A percentile compares a stretch with the other conserved stretches of the same genome.
These are phyloP conservation scores for Conistra vaccinii DNA, from an alignment of 2,888 invertebrate species.

Conservation along the genomic window DNA sequence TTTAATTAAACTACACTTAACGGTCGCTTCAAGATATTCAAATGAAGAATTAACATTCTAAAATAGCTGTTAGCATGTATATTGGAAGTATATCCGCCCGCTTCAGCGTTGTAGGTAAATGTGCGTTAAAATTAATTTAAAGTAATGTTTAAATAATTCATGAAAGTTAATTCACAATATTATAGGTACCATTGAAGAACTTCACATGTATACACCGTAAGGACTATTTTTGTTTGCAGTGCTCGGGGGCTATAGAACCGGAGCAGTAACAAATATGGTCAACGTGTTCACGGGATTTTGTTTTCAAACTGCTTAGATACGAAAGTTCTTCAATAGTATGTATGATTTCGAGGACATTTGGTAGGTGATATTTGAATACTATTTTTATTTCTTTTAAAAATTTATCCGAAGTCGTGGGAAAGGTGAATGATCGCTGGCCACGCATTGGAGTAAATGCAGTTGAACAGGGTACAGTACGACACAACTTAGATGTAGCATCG, in stretches of 20 bases:
- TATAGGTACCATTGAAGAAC: too few species aligned
- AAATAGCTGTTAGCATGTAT: conserved; percentile 35
- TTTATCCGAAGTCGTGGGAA: too few species aligned
- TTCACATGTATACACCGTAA: too few species aligned
- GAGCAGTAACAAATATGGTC: too few species aligned
- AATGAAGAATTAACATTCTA: conserved; percentile 37
- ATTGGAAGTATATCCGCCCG: conserved; percentile 42
- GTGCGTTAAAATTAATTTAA: conserved; percentile 24
- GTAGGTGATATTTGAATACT: too few species aligned
- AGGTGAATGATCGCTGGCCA: background rate
- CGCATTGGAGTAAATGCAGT: background rate
- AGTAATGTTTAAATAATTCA: conserved; percentile 38
- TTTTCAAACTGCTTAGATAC: too few species aligned
- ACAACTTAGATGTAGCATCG: too few species aligned
- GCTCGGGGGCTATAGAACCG: too few species aligned
- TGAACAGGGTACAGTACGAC: background rate
- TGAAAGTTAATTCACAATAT: conserved; percentile 3
- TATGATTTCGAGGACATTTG: background rate
- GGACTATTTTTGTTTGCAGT: too few species aligned
- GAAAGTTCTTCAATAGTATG: too few species aligned
- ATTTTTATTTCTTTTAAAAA: too few species aligned
- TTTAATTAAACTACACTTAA: conserved; percentile 31
- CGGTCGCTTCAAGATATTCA: conserved; percentile 32
- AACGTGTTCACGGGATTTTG: too few species aligned
- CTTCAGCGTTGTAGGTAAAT: background rate